Percentiles rank a stretch among this genome's conserved stretches.
phyloP scores from a whole-genome alignment of 2,113 vertebrate genomes.

The Sus scrofa region DNA sequence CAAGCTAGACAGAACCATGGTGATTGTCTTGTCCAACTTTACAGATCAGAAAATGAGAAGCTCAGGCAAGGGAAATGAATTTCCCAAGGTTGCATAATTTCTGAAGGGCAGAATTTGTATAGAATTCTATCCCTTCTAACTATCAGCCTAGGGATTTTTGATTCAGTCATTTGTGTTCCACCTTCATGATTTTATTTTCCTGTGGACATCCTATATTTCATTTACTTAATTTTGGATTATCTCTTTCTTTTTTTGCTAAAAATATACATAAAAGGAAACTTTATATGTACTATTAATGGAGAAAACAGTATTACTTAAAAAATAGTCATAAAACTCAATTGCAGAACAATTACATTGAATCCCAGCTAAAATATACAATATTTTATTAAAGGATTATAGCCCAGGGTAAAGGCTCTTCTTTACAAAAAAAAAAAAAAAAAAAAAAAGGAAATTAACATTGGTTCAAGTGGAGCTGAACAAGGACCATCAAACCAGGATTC shows the following conservation, averaged over 20 bases:
- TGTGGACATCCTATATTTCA: neutral
- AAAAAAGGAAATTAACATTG: neutral
- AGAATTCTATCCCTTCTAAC: neutral
- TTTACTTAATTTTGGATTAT: constrained; percentile 7
- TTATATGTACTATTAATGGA: neutral
- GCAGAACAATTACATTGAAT: neutral
- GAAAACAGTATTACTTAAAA: constrained; percentile 43
- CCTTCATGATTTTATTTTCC: neutral
- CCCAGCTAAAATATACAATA: neutral
- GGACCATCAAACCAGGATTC: neutral
- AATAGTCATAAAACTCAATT: constrained; percentile 18
- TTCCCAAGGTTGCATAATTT: neutral
- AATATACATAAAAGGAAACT: constrained; percentile 6
- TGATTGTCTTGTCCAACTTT: neutral
- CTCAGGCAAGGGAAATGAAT: neutral
- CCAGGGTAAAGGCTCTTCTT: neutral
- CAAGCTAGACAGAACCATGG: neutral
- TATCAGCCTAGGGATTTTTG: neutral
- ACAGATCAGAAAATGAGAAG: neutral
- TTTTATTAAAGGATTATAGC: neutral
- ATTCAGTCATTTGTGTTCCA: neutral
- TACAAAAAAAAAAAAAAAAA: neutral
- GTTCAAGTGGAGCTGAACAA: neutral
- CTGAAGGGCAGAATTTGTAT: neutral
- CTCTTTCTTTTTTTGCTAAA: neutral